A percentile compares a stretch with the other conserved stretches of the same genome.
Evolutionary conservation across 2,888 invertebrate species (phyloP).

Genomic region (Orgyia antiqua): DNA sequence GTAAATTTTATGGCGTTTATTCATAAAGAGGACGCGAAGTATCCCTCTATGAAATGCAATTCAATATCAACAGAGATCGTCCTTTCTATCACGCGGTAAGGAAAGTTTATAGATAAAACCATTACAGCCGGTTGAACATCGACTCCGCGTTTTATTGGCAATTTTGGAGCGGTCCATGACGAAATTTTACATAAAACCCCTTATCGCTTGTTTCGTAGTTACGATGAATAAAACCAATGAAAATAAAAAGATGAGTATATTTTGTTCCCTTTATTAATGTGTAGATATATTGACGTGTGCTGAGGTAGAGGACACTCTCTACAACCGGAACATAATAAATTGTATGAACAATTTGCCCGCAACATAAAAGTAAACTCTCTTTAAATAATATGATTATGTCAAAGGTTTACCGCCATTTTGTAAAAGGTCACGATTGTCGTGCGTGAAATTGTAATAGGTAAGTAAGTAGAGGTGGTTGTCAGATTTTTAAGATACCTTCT

Average conservation of each 20-base stretch:
- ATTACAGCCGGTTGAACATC: conserved; percentile 44
- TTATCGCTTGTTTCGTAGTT: conserved; percentile 31
- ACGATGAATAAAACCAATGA: conserved; percentile 30
- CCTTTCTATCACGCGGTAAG: too few relatives aligned
- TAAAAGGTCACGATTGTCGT: too few relatives aligned
- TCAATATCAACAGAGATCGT: conserved; percentile 64
- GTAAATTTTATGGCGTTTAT: conserved; percentile 63
- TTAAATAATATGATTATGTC: background rate
- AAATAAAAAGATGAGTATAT: conserved; percentile 22
- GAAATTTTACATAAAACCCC: conserved; percentile 30
- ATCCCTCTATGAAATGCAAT: conserved; percentile 40
- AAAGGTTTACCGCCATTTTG: background rate
- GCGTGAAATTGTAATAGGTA: too few relatives aligned
- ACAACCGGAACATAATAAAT: conserved; percentile 13
- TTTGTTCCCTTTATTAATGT: conserved; percentile 18
- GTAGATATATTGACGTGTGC: conserved; percentile 14
- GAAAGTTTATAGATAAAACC: conserved; percentile 54
- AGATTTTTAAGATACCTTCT: too few relatives aligned
- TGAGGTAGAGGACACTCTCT: conserved; percentile 13
- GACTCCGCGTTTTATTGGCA: conserved; percentile 37
- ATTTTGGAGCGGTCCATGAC: conserved; percentile 27
- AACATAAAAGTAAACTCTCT: background rate
- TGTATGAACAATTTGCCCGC: conserved; percentile 3
- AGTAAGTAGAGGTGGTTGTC: too few relatives aligned
- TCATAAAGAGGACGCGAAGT: conserved; percentile 55